Evolutionary conservation across 2,113 vertebrate genomes (phyloP), one percentile per base, ranked within the genome.

Genomic region (Alethe diademata): DNA sequence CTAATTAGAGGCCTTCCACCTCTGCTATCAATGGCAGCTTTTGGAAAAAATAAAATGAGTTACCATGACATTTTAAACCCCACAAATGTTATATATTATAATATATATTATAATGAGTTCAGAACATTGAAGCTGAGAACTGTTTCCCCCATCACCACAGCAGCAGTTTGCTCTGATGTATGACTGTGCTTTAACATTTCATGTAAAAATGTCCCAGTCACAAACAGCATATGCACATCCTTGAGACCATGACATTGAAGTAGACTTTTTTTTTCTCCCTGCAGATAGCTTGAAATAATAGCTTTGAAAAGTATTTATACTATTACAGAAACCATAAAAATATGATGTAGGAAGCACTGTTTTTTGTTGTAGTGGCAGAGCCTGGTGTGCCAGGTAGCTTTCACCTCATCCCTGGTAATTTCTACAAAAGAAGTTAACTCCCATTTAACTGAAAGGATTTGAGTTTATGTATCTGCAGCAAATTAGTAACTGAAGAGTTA

Each of bases 21-120:
- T 98, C 98, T 98, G 69, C 87, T 97, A 40, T 99, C 98, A 92
- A 99, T 99, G 79, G 97, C 84, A 97, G 98, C 99, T 99, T 97
- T 95, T 53, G 91, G 82, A 96, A 84, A 95, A 84, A 97, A 45
- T 24, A 75, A 69, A 88, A 69, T 36, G 10, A 90, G 64, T 73
- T 83, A 71, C 24, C 43, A 22, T 26, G 20, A 56, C 43, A 51
- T 65, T 83, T 71, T 36, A 78, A 88, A 84, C 8, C 12, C 24
- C 42, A 35, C 6, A 33, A 42, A 61, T 38, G 9, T 53, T 58
- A 19, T 4, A 57, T 42, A 18, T 36, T 56, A 22, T 19, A 40
- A 72, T 51, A 18, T 3, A 64, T 48, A 19, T 40, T 56, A 36
- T 20, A 57, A 60, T 48, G 33, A 40, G 16, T 36, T 88, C 29